Evolutionary conservation across 2,797 vertebrate species (phyloP).

Genomic region (Tapirus indicus): DNA sequence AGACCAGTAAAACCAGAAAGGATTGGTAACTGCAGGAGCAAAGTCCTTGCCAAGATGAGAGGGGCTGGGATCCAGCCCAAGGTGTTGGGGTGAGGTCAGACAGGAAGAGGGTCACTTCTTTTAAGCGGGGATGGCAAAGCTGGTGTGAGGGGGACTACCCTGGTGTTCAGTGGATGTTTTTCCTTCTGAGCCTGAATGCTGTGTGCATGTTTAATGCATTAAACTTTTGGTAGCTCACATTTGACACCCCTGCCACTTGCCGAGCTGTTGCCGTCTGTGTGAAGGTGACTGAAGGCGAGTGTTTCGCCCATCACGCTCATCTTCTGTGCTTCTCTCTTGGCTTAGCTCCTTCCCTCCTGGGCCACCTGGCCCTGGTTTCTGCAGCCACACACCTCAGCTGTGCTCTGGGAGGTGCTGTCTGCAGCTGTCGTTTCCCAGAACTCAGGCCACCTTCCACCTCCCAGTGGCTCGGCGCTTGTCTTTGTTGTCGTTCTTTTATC

Average conservation of each 20-base stretch:
- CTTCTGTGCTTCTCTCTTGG: accelerated
- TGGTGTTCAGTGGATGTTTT: background rate
- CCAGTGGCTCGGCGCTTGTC: accelerated
- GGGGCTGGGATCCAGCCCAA: background rate
- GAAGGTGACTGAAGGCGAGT: background rate
- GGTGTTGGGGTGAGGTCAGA: too few relatives aligned
- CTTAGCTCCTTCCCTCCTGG: background rate
- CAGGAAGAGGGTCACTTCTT: background rate
- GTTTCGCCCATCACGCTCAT: background rate
- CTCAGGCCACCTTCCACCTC: background rate
- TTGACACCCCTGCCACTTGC: background rate
- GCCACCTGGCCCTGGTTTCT: background rate
- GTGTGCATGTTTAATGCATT: background rate
- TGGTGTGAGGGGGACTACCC: background rate
- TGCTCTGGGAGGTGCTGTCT: background rate
- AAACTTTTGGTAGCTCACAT: background rate
- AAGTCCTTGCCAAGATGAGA: background rate
- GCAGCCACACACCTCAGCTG: background rate
- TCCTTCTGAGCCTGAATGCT: background rate
- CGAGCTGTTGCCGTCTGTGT: background rate
- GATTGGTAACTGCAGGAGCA: background rate
- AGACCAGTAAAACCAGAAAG: background rate
- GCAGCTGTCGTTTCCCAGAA: background rate
- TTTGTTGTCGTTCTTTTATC: background rate
- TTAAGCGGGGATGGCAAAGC: background rate